Percentiles rank a stretch among this genome's conserved stretches.
Conservation (phyloP, 2,797 vertebrate species). For the Bovichtus diacanthus region DNA sequence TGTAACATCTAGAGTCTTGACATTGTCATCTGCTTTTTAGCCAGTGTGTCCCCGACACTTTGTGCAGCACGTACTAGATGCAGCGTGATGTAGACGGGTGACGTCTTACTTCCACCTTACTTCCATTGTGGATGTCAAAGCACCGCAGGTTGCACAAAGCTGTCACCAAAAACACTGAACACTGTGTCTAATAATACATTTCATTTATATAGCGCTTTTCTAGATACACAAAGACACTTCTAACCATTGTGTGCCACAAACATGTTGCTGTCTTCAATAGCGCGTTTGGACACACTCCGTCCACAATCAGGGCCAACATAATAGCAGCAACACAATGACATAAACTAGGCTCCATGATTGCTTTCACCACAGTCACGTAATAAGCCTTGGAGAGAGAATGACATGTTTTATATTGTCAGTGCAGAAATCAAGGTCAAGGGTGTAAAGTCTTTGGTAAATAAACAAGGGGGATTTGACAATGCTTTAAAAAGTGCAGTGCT, state of each 20-base stretch:
- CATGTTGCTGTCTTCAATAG: slow-evolving; percentile 20
- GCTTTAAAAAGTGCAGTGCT: slow-evolving; percentile 21
- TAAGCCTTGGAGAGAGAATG: slow-evolving; percentile 17
- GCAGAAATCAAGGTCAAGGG: slow-evolving; percentile 42
- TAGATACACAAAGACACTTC: too few species aligned
- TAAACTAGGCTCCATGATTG: slow-evolving; percentile 30
- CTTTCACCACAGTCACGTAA: slow-evolving; percentile 46
- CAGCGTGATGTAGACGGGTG: not conserved
- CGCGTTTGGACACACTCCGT: slow-evolving; percentile 6
- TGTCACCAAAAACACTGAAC: slow-evolving; percentile 6
- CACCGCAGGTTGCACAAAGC: not conserved
- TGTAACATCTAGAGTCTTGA: slow-evolving; percentile 9
- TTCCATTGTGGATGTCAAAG: not conserved
- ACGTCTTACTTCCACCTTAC: slow-evolving; percentile 30
- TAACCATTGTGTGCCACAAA: slow-evolving; percentile 13
- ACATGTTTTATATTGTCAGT: slow-evolving; percentile 15
- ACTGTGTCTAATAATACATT: too few species aligned
- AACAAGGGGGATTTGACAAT: slow-evolving; percentile 13
- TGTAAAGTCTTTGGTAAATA: slow-evolving; percentile 46
- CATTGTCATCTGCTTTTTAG: slow-evolving; percentile 19
- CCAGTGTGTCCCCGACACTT: not conserved
- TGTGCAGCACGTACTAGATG: not conserved
- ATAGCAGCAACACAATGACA: slow-evolving; percentile 39
- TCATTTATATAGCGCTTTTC: too few species aligned
- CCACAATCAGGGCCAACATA: slow-evolving; percentile 26